Conservation (phyloP, 2,113 vertebrate genomes). For the Psittacula cyanocephala region DNA sequence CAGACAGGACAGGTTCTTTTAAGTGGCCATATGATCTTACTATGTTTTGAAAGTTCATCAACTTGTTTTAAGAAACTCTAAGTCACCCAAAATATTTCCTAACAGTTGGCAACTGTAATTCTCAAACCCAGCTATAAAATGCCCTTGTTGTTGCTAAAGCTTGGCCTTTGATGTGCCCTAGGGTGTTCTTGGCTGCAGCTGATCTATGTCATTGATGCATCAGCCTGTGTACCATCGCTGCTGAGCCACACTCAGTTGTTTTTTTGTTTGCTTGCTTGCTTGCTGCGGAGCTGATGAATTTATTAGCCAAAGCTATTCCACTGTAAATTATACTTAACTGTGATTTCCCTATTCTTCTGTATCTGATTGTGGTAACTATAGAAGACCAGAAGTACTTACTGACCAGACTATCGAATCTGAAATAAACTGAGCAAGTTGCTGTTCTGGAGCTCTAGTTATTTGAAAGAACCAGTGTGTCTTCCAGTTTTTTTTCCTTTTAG, state of each 20-base stretch:
- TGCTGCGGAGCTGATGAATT: slow-evolving; percentile 27
- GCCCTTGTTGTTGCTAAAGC: neutral
- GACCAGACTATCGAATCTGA: neutral
- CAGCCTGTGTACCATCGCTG: slow-evolving; percentile 7
- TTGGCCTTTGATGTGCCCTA: neutral
- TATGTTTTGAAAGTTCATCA: neutral
- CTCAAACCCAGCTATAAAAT: neutral
- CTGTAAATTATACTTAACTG: neutral
- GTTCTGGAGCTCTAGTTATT: neutral
- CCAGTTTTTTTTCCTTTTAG: neutral
- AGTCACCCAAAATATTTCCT: neutral
- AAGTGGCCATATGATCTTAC: neutral
- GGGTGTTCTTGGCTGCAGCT: slow-evolving; percentile 1
- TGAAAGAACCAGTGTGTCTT: neutral
- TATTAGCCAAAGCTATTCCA: neutral
- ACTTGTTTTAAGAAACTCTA: slow-evolving; percentile 5
- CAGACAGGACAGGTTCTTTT: neutral
- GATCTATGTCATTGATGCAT: neutral
- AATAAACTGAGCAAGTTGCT: neutral
- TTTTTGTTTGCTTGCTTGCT: slow-evolving; percentile 26
- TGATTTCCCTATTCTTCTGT: slow-evolving; percentile 1
- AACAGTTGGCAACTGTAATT: neutral
- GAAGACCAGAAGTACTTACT: neutral
- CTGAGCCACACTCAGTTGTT: neutral
- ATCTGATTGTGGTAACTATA: neutral